phyloP scores from a whole-genome alignment of 2,888 invertebrate species.

The Eupithecia inturbata region DNA sequence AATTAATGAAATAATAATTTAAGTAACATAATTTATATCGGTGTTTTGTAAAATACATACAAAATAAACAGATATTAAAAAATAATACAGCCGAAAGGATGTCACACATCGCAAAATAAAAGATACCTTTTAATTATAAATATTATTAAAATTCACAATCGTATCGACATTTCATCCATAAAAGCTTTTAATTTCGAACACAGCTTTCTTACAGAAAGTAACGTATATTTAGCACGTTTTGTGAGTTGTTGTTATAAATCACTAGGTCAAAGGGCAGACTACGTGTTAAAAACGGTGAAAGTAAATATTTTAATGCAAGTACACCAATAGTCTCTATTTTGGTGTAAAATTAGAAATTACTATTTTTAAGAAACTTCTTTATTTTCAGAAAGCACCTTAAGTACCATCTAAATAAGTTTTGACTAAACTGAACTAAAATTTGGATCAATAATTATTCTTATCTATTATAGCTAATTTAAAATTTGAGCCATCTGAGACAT shows the following conservation, averaged over 20 bases:
- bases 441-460: background rate
- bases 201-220: slow-evolving; percentile 46
- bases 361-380: background rate
- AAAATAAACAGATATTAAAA: slow-evolving; percentile 11
- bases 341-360: background rate
- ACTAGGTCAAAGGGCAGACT: slow-evolving; percentile 41
- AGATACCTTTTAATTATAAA: slow-evolving; percentile 18
- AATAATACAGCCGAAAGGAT: slow-evolving; percentile 32
- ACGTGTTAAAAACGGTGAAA: background rate
- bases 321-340: background rate
- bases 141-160: slow-evolving; percentile 26
- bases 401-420: slow-evolving; percentile 2
- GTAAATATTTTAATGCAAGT: background rate
- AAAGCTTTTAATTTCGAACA: slow-evolving; percentile 26
- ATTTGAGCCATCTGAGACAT: slow-evolving; percentile 38
- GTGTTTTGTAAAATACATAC: background rate
- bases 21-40: background rate
- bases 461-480: slow-evolving; percentile 17
- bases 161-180: slow-evolving; percentile 26
- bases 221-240: slow-evolving; percentile 32
- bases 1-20: background rate
- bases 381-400: background rate
- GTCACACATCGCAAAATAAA: slow-evolving; percentile 41
- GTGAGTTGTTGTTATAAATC: slow-evolving; percentile 36
- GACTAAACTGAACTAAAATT: slow-evolving; percentile 26